Evolutionary conservation across 2,797 vertebrate genomes (phyloP).

Genomic region (Darevskia mixta): DNA sequence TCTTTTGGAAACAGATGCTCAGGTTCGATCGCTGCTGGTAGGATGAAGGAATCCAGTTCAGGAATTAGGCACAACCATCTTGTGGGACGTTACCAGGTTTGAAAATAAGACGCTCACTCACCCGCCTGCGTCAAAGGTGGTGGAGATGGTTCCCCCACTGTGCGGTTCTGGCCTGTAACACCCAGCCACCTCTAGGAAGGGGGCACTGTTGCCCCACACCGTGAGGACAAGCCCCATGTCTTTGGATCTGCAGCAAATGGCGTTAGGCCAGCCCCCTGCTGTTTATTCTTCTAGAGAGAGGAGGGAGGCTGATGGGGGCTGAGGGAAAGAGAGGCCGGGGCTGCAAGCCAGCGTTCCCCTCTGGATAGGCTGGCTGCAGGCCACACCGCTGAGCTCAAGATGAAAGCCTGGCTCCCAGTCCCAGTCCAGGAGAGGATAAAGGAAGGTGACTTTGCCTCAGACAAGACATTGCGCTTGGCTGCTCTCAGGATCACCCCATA

Average conservation of each 20-base stretch:
- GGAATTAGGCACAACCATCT: background rate
- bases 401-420: conserved; percentile 1
- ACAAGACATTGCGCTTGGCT: background rate
- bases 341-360: background rate
- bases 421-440: conserved; percentile 13
- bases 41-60: background rate
- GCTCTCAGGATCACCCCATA: background rate
- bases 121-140: background rate
- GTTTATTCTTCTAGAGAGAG: background rate
- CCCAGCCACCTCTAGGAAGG: conserved; percentile 27
- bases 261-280: background rate
- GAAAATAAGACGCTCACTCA: background rate
- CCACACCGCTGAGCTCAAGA: background rate
- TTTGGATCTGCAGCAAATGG: background rate
- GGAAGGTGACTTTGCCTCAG: background rate
- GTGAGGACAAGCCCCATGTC: background rate
- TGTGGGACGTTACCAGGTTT: background rate
- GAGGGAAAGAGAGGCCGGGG: background rate
- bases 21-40: background rate
- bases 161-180: conserved; percentile 16
- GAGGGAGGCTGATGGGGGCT: background rate
- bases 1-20: background rate
- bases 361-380: background rate
- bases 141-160: background rate
- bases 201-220: background rate